Conservation (phyloP, 2,797 vertebrate species). For the Tympanoctomys barrerae region DNA sequence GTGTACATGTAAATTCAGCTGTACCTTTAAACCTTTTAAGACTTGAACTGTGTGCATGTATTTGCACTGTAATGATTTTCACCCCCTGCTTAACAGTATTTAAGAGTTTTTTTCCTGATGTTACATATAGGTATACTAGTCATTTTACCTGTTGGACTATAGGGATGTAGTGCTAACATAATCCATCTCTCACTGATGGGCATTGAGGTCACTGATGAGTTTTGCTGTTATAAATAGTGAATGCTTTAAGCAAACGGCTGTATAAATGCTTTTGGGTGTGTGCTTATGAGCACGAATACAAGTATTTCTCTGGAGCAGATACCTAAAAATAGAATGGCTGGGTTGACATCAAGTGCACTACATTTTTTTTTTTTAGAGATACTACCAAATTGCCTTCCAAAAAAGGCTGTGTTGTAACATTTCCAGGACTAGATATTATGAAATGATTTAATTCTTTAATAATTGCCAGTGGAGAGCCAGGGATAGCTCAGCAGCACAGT, state of each 20-base stretch:
- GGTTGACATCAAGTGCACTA: constrained; percentile 59
- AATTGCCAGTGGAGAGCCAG: neutral
- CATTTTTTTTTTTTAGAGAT: constrained; percentile 59
- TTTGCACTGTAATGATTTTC: constrained; percentile 9
- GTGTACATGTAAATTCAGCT: neutral
- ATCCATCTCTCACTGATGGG: neutral
- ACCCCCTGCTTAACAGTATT: neutral
- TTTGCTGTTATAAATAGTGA: constrained; percentile 23
- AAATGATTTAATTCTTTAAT: constrained; percentile 71
- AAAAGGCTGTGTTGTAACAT: constrained; percentile 70
- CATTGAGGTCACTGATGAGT: neutral
- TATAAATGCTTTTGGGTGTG: constrained; percentile 51
- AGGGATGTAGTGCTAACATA: neutral
- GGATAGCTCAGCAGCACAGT: too few species aligned
- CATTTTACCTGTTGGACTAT: neutral
- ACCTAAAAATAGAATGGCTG: constrained; percentile 74
- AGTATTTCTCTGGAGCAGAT: constrained; percentile 73
- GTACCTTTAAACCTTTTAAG: neutral
- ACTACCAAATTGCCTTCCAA: constrained; percentile 61
- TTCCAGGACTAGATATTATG: constrained; percentile 60
- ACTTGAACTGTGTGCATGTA: neutral
- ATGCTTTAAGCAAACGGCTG: constrained; percentile 25
- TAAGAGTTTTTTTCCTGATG: constrained; percentile 11
- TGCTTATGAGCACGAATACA: constrained; percentile 35
- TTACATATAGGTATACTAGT: neutral